phyloP scores from a whole-genome alignment of 2,113 vertebrate species.

The Myrmecophaga tridactyla region DNA sequence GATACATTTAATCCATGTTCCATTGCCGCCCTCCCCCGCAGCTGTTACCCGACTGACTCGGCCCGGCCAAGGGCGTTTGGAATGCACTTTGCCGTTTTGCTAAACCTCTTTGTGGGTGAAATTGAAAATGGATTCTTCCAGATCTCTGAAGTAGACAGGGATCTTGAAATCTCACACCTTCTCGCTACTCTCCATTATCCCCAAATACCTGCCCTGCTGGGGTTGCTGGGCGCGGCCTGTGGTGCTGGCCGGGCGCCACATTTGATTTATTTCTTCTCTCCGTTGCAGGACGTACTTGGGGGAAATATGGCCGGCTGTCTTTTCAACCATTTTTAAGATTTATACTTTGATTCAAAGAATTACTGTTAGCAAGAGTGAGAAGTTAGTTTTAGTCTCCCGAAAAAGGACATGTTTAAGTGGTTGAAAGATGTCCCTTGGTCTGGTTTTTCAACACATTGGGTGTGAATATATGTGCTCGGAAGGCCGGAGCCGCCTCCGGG shows the following conservation, averaged over 20 bases:
- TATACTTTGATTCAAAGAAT: slow-evolving; percentile 51
- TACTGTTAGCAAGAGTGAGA: neutral
- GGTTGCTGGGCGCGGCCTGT: slow-evolving; percentile 34
- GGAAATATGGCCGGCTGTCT: neutral
- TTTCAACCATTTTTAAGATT: slow-evolving; percentile 40
- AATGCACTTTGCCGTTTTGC: slow-evolving; percentile 48
- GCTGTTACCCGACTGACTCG: slow-evolving; percentile 21
- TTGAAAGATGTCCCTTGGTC: neutral
- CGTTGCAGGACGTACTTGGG: neutral
- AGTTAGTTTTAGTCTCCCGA: slow-evolving; percentile 40
- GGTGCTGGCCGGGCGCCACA: neutral
- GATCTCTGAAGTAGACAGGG: slow-evolving; percentile 37
- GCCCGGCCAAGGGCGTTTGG: slow-evolving; percentile 67
- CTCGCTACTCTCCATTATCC: slow-evolving; percentile 51
- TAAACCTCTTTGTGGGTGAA: slow-evolving; percentile 65
- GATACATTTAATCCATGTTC: slow-evolving; percentile 47
- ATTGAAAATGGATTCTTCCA: slow-evolving; percentile 67
- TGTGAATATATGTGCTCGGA: neutral
- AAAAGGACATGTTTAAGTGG: neutral
- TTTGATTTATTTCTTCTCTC: slow-evolving; percentile 33
- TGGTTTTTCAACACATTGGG: neutral
- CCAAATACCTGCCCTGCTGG: slow-evolving; percentile 57
- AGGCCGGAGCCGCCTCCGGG: neutral
- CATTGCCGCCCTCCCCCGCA: neutral
- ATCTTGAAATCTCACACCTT: slow-evolving; percentile 67